Evolutionary conservation across 2,888 invertebrate species (phyloP).

Genomic region (Drosophila gaucha): DNA sequence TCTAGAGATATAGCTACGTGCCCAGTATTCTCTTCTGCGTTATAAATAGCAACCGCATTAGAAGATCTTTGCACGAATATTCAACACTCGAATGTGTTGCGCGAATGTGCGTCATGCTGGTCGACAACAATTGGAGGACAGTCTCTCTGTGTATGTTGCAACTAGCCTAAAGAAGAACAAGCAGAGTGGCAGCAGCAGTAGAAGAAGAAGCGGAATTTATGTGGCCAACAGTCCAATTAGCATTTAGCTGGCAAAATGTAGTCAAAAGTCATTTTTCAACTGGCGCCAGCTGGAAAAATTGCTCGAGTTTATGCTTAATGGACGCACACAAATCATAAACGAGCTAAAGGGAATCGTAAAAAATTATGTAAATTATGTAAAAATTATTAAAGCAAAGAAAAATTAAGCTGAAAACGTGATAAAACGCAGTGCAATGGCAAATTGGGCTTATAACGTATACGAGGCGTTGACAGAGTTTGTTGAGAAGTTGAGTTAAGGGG

Average conservation of each 20-base stretch:
- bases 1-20: constrained; percentile 58
- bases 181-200: not conserved
- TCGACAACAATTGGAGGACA: constrained; percentile 61
- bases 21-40: constrained; percentile 52
- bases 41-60: constrained; percentile 66
- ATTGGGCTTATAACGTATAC: constrained; percentile 27
- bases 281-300: constrained; percentile 55
- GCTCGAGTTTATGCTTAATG: constrained; percentile 40
- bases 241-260: constrained; percentile 36
- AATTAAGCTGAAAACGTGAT: constrained; percentile 10
- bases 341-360: constrained; percentile 1
- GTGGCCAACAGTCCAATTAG: constrained; percentile 54
- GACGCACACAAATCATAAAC: constrained; percentile 48
- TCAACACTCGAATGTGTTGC: constrained; percentile 15
- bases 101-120: constrained; percentile 52
- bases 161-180: constrained; percentile 4
- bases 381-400: constrained; percentile 19
- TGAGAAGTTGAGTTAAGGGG: not conserved
- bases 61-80: constrained; percentile 54
- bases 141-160: constrained; percentile 42
- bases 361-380: constrained; percentile 22
- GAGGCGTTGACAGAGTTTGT: constrained; percentile 12
- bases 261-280: constrained; percentile 47
- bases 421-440: constrained; percentile 1
- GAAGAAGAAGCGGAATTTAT: constrained; percentile 28